Evolutionary conservation across 2,888 invertebrate species (phyloP).

Genomic region (Augiades crinisus): DNA sequence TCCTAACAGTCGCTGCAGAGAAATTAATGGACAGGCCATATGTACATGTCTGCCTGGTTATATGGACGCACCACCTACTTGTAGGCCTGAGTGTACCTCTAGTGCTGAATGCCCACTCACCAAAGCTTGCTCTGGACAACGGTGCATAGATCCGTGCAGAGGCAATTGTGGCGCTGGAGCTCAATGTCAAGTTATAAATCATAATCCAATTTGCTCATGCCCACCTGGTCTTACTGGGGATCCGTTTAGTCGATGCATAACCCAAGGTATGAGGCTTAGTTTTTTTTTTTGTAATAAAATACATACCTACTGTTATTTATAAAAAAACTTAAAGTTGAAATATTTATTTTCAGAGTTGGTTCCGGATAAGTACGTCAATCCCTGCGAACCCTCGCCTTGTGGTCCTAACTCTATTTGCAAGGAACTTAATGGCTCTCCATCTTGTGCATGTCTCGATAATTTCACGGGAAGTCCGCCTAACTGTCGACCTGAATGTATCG

Average conservation of each 20-base stretch:
- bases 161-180: conserved; percentile 87
- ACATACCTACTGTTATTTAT: too few relatives aligned
- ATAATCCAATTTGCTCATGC: conserved; percentile 87
- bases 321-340: too few relatives aligned
- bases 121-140: conserved; percentile 86
- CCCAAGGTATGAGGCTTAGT: conserved; percentile 70
- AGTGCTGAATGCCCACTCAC: conserved; percentile 85
- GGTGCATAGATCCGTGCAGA: conserved; percentile 87
- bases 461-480: conserved; percentile 86
- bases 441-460: conserved; percentile 86
- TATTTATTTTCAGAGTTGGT: too few relatives aligned
- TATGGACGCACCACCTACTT: conserved; percentile 86
- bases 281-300: neutral
- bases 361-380: conserved; percentile 61
- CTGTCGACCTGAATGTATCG: conserved; percentile 87
- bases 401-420: conserved; percentile 86
- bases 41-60: conserved; percentile 86
- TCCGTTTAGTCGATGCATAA: conserved; percentile 85
- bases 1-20: conserved; percentile 86
- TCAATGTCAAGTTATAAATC: conserved; percentile 87
- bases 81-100: conserved; percentile 86
- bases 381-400: conserved; percentile 89
- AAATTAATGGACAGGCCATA: conserved; percentile 84
- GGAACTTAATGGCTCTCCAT: conserved; percentile 82
- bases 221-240: conserved; percentile 85